These are phyloP conservation scores for Parazoanthus darwini DNA, from an alignment of 92 coral and sea anemone genomes.

Conservation along the genomic window DNA sequence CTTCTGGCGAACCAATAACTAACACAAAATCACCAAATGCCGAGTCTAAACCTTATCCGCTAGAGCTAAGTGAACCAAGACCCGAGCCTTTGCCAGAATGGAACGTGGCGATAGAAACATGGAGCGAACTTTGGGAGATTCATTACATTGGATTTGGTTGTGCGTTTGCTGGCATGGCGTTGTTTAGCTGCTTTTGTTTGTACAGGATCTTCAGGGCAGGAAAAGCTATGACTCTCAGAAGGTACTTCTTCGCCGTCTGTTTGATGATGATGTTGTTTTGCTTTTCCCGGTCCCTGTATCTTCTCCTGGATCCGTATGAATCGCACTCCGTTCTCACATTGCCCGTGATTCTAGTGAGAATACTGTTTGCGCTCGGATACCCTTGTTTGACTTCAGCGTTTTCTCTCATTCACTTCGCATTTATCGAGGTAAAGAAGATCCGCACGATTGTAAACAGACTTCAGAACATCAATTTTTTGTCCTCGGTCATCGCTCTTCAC, in stretches of 20 bases:
- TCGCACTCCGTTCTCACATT: slow-evolving; percentile 66
- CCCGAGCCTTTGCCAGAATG: slow-evolving; percentile 87
- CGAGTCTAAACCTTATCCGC: background rate
- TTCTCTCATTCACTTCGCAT: slow-evolving; percentile 80
- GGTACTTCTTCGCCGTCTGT: slow-evolving; percentile 71
- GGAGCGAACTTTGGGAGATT: slow-evolving; percentile 77
- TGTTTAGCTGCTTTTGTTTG: slow-evolving; percentile 63
- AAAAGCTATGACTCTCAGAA: slow-evolving; percentile 56
- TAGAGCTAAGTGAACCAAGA: background rate
- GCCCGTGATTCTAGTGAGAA: slow-evolving; percentile 73
- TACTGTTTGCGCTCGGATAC: slow-evolving; percentile 76
- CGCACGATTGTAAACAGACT: slow-evolving; percentile 63
- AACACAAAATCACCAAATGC: slow-evolving; percentile 19
- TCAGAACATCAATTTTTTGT: slow-evolving; percentile 71
- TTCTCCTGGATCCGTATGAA: slow-evolving; percentile 75
- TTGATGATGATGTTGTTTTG: slow-evolving; percentile 62
- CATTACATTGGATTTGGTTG: slow-evolving; percentile 73
- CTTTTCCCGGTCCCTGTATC: slow-evolving; percentile 58
- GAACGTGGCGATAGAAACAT: slow-evolving; percentile 60
- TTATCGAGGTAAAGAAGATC: slow-evolving; percentile 74
- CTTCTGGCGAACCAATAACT: no score
- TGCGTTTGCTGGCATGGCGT: slow-evolving; percentile 49
- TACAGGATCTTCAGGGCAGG: slow-evolving; percentile 50
- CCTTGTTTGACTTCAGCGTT: slow-evolving; percentile 78
- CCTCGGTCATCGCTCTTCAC: slow-evolving; percentile 62